Evolutionary conservation across 2,888 invertebrate genomes (phyloP), one percentile per base, ranked within the genome.

Genomic region (Pandemis heparana): DNA sequence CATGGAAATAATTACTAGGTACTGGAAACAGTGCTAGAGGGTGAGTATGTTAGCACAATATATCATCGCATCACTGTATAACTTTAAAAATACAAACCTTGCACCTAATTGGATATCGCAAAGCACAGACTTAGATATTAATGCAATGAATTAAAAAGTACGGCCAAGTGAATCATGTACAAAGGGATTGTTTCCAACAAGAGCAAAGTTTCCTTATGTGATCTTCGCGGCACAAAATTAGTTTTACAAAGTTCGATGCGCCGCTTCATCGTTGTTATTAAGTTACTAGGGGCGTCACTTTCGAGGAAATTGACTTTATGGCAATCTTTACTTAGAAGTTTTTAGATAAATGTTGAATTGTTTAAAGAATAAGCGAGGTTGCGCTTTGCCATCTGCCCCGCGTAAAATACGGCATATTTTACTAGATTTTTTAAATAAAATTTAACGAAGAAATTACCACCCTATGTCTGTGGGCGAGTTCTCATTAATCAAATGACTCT

Each of bases 251-350:
- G 78, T 81, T 82, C 76, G 75, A 79, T 77, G 77, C 77, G 78
- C 70, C 79, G 71, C 81, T 83, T 82, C 81, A 86, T 84, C 83
- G 84, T 80, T 78, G 79, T 80, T 79, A 81, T 79, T 76, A 80
- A 80, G 75, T 80, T 79, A 80, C 76, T 77, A 79, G 79, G 79
- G 78, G 71, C 79, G 73, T 65, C 70, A 51, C 73, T 75, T 61
- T 60, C 53, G 32, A 61, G 73, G 72, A 74, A 76, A 73, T 69
- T 77, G 75, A 74, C 75, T 77, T 77, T 68, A 78, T 74, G 41
- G 65, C 74, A 69, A 53, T 53, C 70, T 74, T 65, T 61, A 70
- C 70, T 74, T 70, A 70, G 59, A 65, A 74, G 41, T 74, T 65
- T 16, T 14, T n/a, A 53, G 60, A 43, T 53, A 53, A 23, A 38